Conservation (phyloP, 2,113 vertebrate genomes). For the Trichechus manatus region DNA sequence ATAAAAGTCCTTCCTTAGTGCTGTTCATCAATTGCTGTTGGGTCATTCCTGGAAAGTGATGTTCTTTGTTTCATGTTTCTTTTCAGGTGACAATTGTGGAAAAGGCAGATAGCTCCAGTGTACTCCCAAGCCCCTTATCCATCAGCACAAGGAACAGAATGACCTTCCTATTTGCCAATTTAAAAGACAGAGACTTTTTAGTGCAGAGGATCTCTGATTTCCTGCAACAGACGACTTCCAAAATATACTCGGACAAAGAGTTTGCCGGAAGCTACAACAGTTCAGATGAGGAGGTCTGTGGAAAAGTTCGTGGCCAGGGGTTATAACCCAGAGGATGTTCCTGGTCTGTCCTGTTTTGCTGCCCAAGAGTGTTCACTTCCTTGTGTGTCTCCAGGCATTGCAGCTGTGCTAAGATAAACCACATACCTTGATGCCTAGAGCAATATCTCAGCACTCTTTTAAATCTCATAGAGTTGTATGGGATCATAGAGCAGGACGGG, state of each 20-base stretch:
- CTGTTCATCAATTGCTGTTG: not conserved
- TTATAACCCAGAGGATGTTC: not conserved
- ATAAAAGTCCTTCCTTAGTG: not conserved
- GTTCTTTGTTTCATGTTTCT: slow-evolving; percentile 48
- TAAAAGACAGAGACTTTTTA: slow-evolving; percentile 98
- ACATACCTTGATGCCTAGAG: not conserved
- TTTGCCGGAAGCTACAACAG: slow-evolving; percentile 93
- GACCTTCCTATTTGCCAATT: slow-evolving; percentile 98
- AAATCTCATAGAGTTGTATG: not conserved
- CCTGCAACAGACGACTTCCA: slow-evolving; percentile 97
- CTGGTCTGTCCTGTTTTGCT: not conserved
- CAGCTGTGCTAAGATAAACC: not conserved
- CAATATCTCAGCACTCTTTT: not conserved
- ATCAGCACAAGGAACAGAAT: slow-evolving; percentile 99
- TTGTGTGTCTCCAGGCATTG: not conserved
- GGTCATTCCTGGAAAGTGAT: not conserved
- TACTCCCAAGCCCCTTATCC: slow-evolving; percentile 96
- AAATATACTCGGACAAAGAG: slow-evolving; percentile 94
- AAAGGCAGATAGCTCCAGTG: slow-evolving; percentile 98
- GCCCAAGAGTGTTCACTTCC: not conserved
- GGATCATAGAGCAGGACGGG: not conserved
- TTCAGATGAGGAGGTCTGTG: slow-evolving; percentile 95
- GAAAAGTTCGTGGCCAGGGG: not conserved
- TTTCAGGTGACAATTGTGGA: slow-evolving; percentile 97
- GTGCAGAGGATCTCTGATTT: slow-evolving; percentile 99